Percentiles rank a stretch among this genome's conserved stretches.
Conservation (phyloP, 2,888 invertebrate genomes). For the Hartigia nigra region DNA sequence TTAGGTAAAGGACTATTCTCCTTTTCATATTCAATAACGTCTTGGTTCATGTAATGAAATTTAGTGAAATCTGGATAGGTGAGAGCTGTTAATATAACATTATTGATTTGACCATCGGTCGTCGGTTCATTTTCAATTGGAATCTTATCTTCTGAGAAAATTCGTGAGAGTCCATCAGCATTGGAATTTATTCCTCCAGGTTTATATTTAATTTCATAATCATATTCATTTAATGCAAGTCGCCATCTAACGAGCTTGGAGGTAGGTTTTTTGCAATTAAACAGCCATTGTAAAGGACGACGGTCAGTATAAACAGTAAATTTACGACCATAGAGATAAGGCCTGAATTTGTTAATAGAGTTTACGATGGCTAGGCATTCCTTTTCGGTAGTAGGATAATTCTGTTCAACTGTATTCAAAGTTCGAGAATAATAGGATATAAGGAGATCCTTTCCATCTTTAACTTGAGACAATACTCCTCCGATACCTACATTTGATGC, state of each 20-base stretch:
- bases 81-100: too few species aligned
- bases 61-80: constrained; percentile 24
- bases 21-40: constrained; percentile 17
- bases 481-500: constrained; percentile 33
- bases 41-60: constrained; percentile 19
- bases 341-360: constrained; percentile 30
- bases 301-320: constrained; percentile 36
- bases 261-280: constrained; percentile 22
- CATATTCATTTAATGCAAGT: constrained; percentile 24
- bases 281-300: constrained; percentile 26
- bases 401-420: constrained; percentile 23
- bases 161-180: not conserved
- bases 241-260: constrained; percentile 27
- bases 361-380: constrained; percentile 34
- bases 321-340: constrained; percentile 33
- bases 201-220: constrained; percentile 14
- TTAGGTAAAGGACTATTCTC: constrained; percentile 14
- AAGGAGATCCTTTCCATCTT: constrained; percentile 25
- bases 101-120: not conserved
- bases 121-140: not conserved
- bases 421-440: constrained; percentile 34
- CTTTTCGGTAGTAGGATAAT: constrained; percentile 31
- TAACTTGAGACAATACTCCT: constrained; percentile 27
- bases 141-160: not conserved
- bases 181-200: not conserved